Evolutionary conservation across 2,113 vertebrate genomes (phyloP), one percentile per base, ranked within the genome.

Genomic region (Triplophysa rosa): DNA sequence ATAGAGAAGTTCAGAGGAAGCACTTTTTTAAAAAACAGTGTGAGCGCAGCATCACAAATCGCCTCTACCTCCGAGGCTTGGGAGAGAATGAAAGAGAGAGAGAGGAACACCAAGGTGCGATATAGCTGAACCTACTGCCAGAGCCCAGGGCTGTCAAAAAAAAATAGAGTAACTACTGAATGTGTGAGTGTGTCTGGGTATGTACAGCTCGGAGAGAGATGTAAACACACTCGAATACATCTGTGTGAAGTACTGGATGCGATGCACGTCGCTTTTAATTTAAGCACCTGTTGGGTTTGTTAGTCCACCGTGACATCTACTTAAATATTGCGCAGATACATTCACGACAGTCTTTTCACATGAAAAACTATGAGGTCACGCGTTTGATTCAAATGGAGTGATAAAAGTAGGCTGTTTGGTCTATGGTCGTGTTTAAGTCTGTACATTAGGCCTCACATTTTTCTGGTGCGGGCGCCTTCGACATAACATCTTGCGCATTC

Each of bases 1-100:
- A 91, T 89, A 87, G 87, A 90, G 86, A 89, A 89, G 87, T 91
- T 90, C 87, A 88, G 85, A 88, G 87, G 87, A 90, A 86, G 82
- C 85, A 86, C 80, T 89, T 84, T 37, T 21, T 65, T 75, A 68
- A 82, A 81, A 89, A 82, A 88, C 89, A 86, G 83, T 87, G 82
- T 80, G 79, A 78, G 80, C 62, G 67, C 67, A 68, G 58, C 71
- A 74, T 81, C 78, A 77, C 81, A 82, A 85, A 83, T 80, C 66
- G 56, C 67, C 83, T 86, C 62, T 88, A 29, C 86, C 86, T 88
- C 23, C 33, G 77, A 87, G 87, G 84, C 85, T 83, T 45, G 69
- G 85, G 83, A 86, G 79, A 62, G 80, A 88, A 77, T 77, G 74
- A 77, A 77, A 77, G 74, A n/a, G 84, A 77, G 78, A 47, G 85